Conservation (phyloP, 2,113 vertebrate species). For the Carollia perspicillata region DNA sequence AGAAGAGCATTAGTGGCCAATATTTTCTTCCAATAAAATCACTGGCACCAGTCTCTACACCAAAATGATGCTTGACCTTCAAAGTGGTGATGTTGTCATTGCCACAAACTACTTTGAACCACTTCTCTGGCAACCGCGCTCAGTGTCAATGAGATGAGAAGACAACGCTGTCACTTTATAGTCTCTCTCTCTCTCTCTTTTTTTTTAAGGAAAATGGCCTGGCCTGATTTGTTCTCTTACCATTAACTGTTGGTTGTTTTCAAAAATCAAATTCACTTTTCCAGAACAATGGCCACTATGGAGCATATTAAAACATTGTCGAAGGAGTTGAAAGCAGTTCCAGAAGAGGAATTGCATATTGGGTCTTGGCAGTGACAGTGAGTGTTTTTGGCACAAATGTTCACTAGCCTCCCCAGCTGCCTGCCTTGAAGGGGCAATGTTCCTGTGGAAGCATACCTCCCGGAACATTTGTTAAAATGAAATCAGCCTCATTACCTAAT, state of each 20-base stretch:
- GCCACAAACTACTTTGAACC: not conserved
- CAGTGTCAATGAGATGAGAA: not conserved
- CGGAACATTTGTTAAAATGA: slow-evolving; percentile 56
- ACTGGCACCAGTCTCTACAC: not conserved
- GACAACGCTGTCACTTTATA: not conserved
- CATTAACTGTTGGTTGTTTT: not conserved
- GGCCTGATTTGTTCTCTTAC: not conserved
- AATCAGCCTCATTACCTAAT: slow-evolving; percentile 44
- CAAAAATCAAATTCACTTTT: not conserved
- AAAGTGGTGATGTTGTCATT: not conserved
- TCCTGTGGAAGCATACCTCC: not conserved
- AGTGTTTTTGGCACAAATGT: not conserved
- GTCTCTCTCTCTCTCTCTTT: not conserved
- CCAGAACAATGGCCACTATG: not conserved
- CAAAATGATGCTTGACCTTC: not conserved
- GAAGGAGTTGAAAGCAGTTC: not conserved
- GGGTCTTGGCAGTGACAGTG: not conserved
- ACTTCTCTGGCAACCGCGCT: not conserved
- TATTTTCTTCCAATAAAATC: not conserved
- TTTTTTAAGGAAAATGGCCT: not conserved
- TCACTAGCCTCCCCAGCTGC: not conserved
- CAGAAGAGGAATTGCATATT: not conserved
- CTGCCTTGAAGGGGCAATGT: not conserved
- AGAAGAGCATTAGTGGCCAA: not conserved
- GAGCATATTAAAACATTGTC: not conserved